Evolutionary conservation across 2,113 vertebrate genomes (phyloP), one percentile per base, ranked within the genome.

Genomic region (Furnarius figulus): DNA sequence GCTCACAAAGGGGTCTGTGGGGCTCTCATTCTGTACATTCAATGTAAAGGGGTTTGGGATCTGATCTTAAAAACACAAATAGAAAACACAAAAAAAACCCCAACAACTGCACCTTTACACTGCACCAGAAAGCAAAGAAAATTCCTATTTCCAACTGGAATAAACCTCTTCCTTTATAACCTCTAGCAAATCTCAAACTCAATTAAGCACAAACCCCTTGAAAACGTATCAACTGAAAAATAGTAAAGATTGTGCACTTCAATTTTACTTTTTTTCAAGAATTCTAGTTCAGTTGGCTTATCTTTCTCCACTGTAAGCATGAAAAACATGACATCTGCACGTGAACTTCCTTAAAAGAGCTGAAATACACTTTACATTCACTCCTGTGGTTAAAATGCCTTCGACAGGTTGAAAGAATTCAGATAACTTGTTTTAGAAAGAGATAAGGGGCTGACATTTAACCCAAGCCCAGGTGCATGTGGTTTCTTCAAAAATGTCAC

Each of bases 401-500:
- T 95, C 95, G 77, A 93, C 92, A 78, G 92, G 97, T 94, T 98
- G 97, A 98, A 97, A 98, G 96, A 97, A 97, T 95, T 96, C 74
- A 97, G 97, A 97, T 97, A 87, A 97, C 94, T 97, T 97, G 96
- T 97, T 98, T 97, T 92, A 98, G 97, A 76, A 76, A 96, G 81
- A 98, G 98, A 98, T 98, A 98, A 98, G 92, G 97, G 96, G 90
- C 97, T 98, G 98, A 99, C 98, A 99, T 99, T 98, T 99, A 98
- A 98, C 98, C 97, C 98, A 97, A 95, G 94, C 98, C 98, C 99
- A 99, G 99, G 99, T 99, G 98, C 98, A 91, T 98, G 98, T 98
- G 98, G 98, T 99, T 99, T 99, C 97, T 98, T 98, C 97, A 98
- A 98, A 98, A 98, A 99, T 98, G 98, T 98, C 98, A 98, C 75